A percentile compares a stretch with the other conserved stretches of the same genome.
Conservation (phyloP, 2,113 vertebrate species). For the Carassius auratus region DNA sequence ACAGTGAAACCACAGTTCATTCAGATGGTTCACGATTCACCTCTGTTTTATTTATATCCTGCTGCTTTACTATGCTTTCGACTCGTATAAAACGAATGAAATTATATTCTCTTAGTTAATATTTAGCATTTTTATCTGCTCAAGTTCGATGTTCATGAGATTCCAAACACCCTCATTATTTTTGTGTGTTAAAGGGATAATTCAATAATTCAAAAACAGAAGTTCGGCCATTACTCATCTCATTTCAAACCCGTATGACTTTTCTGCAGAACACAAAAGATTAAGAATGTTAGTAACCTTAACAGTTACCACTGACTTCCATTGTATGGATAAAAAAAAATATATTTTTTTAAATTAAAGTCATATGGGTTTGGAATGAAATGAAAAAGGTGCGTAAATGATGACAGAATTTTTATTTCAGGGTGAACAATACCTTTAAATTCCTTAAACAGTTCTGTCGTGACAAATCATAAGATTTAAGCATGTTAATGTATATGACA, state of each 20-base stretch:
- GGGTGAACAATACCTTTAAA: too few relatives aligned
- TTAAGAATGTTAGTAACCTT: neutral
- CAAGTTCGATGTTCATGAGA: neutral
- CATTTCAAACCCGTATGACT: neutral
- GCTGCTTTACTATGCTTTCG: neutral
- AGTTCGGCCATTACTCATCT: too few relatives aligned
- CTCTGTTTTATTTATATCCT: neutral
- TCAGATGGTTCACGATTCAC: neutral
- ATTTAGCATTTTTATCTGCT: neutral
- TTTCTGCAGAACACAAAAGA: neutral
- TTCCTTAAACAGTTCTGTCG: too few relatives aligned
- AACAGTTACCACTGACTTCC: neutral
- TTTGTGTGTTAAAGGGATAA: too few relatives aligned
- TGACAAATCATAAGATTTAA: too few relatives aligned
- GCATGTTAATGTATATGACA: too few relatives aligned
- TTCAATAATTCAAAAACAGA: too few relatives aligned
- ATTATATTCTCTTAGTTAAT: neutral
- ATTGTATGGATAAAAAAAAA: too few relatives aligned
- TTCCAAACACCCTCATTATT: neutral
- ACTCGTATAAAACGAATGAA: neutral
- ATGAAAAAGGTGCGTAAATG: too few relatives aligned
- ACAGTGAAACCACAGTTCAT: neutral
- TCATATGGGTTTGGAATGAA: too few relatives aligned
- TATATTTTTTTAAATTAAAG: too few relatives aligned
- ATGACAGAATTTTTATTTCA: too few relatives aligned